Evolutionary conservation across 2,888 invertebrate genomes (phyloP), one percentile per base, ranked within the genome.

Genomic region (Tenthredo notha): DNA sequence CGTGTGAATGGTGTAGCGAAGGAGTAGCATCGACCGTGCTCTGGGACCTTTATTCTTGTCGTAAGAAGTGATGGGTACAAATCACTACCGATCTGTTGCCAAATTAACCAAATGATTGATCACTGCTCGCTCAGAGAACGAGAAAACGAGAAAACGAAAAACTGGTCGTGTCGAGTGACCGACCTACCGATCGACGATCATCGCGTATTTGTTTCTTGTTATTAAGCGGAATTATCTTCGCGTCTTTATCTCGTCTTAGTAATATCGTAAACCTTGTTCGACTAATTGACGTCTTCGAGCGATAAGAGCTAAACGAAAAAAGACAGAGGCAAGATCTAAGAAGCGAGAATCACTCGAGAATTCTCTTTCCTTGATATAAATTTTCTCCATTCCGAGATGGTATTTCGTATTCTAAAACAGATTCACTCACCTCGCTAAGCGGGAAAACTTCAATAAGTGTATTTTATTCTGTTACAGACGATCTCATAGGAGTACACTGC

Each of bases 401-500:
- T 25, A 15, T 37, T 80, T 61, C 29, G 58, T 29, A 58, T 80
- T 58, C 18, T 25, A 10, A 40, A 61, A 25, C 15, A 40, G 37
- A 58, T n/a, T 37, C 29, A n/a, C n/a, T 33, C 2, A 40, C 21
- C 18, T 25, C 29, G 10, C 21, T 33, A 33, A 77, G 9, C n/a
- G 29, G 77, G 10, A 21, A 77, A 25, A 4, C n/a, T 37, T 54
- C n/a, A 37, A 58, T n/a, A 21, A 47, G 15, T 43, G 43, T 33
- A 18, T 54, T 54, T 85, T 88, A 80, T 88, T 89, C 91, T 92
- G 90, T 95, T 94, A 29, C 95, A 97, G 97, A 95, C 91, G 95
- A 95, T 87, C 91, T 97, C 86, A 95, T 97, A 88, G 97, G 97
- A 80, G 96, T 97, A 85, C 97, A 97, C 92, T 97, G 97, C 92